Percentiles rank a stretch among this genome's conserved stretches.
phyloP scores from a whole-genome alignment of 2,113 vertebrate genomes.

The Sinocyclocheilus maitianheensis region DNA sequence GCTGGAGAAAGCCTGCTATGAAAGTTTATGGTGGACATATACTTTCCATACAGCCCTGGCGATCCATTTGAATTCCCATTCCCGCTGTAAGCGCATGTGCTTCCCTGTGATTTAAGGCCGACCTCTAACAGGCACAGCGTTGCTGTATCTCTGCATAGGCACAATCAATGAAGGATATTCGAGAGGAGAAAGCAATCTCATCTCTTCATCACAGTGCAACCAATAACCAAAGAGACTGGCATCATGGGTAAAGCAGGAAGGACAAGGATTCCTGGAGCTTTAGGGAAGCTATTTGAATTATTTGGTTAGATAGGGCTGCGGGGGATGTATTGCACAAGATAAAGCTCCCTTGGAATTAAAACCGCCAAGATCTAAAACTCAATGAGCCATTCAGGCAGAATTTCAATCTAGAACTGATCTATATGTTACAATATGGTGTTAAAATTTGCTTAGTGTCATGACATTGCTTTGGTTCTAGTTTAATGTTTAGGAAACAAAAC shows the following conservation, averaged over 20 bases:
- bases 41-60: constrained; percentile 25
- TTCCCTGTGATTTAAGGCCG: constrained; percentile 56
- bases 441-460: not conserved
- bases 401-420: not conserved
- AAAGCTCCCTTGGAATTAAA: not conserved
- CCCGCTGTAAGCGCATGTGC: constrained; percentile 42
- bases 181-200: constrained; percentile 50
- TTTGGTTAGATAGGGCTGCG: not conserved
- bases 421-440: not conserved
- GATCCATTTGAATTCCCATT: constrained; percentile 59
- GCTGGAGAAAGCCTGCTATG: constrained; percentile 42
- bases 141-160: constrained; percentile 32
- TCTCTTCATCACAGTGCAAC: constrained; percentile 23
- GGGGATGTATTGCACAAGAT: not conserved
- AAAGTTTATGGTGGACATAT: constrained; percentile 57
- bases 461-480: not conserved
- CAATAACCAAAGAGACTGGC: constrained; percentile 34
- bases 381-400: constrained; percentile 11
- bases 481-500: no score
- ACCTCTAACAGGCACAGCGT: constrained; percentile 49
- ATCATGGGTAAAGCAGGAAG: constrained; percentile 13
- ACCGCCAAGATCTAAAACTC: not conserved
- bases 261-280: constrained; percentile 2
- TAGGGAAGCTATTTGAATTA: not conserved
- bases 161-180: constrained; percentile 51